Evolutionary conservation across 2,113 vertebrate species (phyloP), one percentile per base, ranked within the genome.

Genomic region (Apus apus): DNA sequence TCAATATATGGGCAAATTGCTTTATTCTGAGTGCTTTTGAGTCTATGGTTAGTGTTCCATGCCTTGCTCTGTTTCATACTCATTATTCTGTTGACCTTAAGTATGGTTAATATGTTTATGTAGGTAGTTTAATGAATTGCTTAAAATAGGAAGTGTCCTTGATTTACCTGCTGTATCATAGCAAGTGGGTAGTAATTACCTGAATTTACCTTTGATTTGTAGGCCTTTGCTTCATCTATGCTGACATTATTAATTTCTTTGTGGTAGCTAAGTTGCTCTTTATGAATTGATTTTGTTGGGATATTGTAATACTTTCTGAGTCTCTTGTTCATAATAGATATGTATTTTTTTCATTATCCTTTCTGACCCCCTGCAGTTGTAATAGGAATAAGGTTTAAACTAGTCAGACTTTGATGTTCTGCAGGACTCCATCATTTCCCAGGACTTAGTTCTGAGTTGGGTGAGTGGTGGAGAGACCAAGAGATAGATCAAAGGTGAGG

Each of bases 131-230:
- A 76, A 85, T 95, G 53, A 89, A 82, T 92, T 87, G 51, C 71
- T 89, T 95, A 81, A 87, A 91, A 40, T 84, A 88, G 54, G 77
- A 95, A 95, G 6, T 54, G n/a, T 94, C 64, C 78, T 94, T 79
- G 65, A 27, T 74, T 94, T 92, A 89, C 78, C 88, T 91, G 30
- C 46, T 82, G 16, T 51, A 84, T 90, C 23, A 32, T 26, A 87
- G 85, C 79, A 86, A 75, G 23, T 64, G 46, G 14, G 43, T 83
- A 74, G 60, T 82, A 66, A 48, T 85, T 75, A 68, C 51, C 93
- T 84, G 91, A 40, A 53, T 76, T 93, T 79, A 27, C 66, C 43
- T 79, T 85, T 87, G 67, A 94, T 95, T 94, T 93, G 86, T 58
- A 53, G 29, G 36, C 45, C 58, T 95, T 75, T 89, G 66, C 73